Conservation (phyloP, 64 coral and sea anemone genomes). For the Actinia equina region DNA sequence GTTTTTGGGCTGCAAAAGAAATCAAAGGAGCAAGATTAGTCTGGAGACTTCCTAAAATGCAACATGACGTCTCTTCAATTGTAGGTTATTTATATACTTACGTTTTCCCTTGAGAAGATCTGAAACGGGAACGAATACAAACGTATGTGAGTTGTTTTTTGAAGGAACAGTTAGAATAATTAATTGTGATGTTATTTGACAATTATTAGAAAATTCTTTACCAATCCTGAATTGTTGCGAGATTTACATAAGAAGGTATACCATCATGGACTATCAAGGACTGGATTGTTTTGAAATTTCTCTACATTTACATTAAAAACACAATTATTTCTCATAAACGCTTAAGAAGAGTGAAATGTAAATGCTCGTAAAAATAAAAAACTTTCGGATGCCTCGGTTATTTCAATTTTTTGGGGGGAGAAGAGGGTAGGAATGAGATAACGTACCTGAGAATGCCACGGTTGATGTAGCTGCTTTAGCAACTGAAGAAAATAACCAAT, state of each 20-base stretch:
- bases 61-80: not conserved
- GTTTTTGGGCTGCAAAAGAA: not conserved
- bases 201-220: too few species aligned
- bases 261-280: too few species aligned
- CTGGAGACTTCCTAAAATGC: not conserved
- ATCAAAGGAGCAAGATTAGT: not conserved
- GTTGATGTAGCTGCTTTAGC: slow-evolving; percentile 60
- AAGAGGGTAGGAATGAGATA: not conserved
- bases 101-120: slow-evolving; percentile 12
- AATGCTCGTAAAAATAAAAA: too few species aligned
- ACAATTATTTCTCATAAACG: too few species aligned
- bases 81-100: not conserved
- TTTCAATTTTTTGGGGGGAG: not conserved
- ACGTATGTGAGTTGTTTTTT: not conserved
- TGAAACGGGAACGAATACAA: not conserved
- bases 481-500: slow-evolving; percentile 51
- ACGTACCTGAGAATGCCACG: slow-evolving; percentile 31
- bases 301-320: too few species aligned
- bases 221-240: too few species aligned
- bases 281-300: too few species aligned
- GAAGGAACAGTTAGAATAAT: too few species aligned
- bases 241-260: too few species aligned
- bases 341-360: too few species aligned
- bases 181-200: too few species aligned
- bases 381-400: too few species aligned